Percentiles rank a stretch among this genome's conserved stretches.
Evolutionary conservation across 2,797 vertebrate genomes (phyloP).

Genomic region (Pantherophis alleghaniensis): DNA sequence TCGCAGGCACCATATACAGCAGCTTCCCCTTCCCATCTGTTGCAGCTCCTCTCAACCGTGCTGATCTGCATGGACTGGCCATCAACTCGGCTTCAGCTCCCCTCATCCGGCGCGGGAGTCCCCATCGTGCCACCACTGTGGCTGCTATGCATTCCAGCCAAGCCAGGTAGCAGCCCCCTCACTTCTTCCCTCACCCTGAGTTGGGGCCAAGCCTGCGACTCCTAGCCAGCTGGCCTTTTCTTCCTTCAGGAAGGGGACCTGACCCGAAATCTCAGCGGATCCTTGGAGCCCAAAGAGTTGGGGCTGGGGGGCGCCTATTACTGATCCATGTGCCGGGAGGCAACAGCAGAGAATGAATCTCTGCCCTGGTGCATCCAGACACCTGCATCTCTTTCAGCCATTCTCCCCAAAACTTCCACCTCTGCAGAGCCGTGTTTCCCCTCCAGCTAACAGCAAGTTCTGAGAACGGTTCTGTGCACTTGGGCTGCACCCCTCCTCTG

Average conservation of each 20-base stretch:
- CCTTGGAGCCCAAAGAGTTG: neutral
- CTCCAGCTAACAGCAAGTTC: neutral
- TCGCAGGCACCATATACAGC: neutral
- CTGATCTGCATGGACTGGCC: neutral
- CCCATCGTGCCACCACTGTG: slow-evolving; percentile 5
- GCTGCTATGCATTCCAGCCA: slow-evolving; percentile 23
- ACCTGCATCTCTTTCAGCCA: neutral
- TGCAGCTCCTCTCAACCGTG: neutral
- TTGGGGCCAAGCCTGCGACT: neutral
- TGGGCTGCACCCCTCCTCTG: neutral
- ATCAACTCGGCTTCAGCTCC: slow-evolving; percentile 29
- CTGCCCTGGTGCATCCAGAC: neutral
- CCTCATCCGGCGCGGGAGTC: neutral
- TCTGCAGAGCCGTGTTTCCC: neutral
- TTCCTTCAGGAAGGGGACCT: slow-evolving; percentile 33
- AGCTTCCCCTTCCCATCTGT: slow-evolving; percentile 40
- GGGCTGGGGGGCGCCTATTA: neutral
- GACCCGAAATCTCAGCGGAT: slow-evolving; percentile 13
- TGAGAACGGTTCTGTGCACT: neutral
- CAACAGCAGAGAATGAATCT: neutral
- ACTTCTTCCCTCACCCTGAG: too few relatives aligned
- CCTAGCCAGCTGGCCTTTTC: neutral
- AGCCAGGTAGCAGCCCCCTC: slow-evolving; percentile 53
- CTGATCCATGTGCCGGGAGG: neutral
- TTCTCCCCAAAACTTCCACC: neutral